These are phyloP conservation scores for Rhabdomys dilectus DNA, from an alignment of 2,113 vertebrate species.

Conservation along the genomic window DNA sequence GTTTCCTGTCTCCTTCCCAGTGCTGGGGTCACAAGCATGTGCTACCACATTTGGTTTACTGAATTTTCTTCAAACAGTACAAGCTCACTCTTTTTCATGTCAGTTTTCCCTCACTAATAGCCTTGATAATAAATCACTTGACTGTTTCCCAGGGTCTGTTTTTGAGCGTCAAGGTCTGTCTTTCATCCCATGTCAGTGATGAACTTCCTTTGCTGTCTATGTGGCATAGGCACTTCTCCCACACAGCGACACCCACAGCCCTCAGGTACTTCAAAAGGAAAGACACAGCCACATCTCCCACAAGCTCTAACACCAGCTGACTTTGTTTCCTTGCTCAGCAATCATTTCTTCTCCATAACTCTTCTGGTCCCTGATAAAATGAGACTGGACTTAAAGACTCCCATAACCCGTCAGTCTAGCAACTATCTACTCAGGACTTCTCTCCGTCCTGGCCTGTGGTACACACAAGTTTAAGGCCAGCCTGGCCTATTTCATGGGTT, in stretches of 20 bases:
- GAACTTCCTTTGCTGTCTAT: neutral
- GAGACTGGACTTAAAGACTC: neutral
- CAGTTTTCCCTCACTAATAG: neutral
- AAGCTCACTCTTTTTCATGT: neutral
- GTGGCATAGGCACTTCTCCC: neutral
- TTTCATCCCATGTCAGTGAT: neutral
- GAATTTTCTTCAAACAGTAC: neutral
- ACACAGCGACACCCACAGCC: neutral
- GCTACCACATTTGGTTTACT: neutral
- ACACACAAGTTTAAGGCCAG: neutral
- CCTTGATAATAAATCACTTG: neutral
- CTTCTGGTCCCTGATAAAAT: slow-evolving; percentile 46
- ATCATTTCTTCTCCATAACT: neutral
- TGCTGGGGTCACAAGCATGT: neutral
- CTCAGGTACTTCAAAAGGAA: slow-evolving; percentile 14
- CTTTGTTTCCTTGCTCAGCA: slow-evolving; percentile 53
- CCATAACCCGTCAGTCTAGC: neutral
- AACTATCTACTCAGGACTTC: slow-evolving; percentile 44
- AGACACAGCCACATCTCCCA: neutral
- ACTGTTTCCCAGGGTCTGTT: neutral
- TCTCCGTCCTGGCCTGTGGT: neutral
- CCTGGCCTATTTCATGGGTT: neutral
- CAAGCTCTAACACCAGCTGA: slow-evolving; percentile 3
- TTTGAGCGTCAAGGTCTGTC: neutral
- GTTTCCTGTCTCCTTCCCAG: neutral